These are phyloP conservation scores for Rhagoletis pomonella DNA, from an alignment of 1,140 invertebrate genomes.

Conservation along the genomic window DNA sequence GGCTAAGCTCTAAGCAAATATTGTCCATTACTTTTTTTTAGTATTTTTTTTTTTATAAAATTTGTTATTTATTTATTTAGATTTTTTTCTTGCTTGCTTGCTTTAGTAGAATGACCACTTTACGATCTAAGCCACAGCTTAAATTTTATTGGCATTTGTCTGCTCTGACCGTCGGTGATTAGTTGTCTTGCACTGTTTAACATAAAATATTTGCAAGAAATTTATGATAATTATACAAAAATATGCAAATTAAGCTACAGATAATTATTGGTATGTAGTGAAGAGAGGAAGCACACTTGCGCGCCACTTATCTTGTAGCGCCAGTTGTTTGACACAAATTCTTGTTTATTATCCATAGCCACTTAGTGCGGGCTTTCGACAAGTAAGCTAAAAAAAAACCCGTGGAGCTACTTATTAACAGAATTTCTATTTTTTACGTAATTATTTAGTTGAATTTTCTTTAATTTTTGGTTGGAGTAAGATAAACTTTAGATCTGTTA, in stretches of 20 bases:
- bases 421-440: too few relatives aligned
- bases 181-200: neutral
- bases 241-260: conserved; percentile 21
- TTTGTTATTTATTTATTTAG: too few relatives aligned
- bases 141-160: neutral
- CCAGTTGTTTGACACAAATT: conserved; percentile 31
- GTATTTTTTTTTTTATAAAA: too few relatives aligned
- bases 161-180: neutral
- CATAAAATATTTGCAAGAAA: neutral
- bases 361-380: too few relatives aligned
- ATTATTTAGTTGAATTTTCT: too few relatives aligned
- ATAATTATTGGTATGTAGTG: neutral
- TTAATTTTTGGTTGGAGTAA: too few relatives aligned
- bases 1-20: neutral
- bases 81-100: too few relatives aligned
- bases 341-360: neutral
- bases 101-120: neutral
- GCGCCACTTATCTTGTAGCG: neutral
- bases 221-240: neutral
- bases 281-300: neutral
- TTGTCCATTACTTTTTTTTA: too few relatives aligned
- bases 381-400: too few relatives aligned
- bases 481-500: too few relatives aligned
- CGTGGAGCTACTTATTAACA: too few relatives aligned
- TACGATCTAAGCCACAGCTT: neutral